phyloP scores from a whole-genome alignment of 2,888 invertebrate species.

The Nematopogon swammerdamellus region DNA sequence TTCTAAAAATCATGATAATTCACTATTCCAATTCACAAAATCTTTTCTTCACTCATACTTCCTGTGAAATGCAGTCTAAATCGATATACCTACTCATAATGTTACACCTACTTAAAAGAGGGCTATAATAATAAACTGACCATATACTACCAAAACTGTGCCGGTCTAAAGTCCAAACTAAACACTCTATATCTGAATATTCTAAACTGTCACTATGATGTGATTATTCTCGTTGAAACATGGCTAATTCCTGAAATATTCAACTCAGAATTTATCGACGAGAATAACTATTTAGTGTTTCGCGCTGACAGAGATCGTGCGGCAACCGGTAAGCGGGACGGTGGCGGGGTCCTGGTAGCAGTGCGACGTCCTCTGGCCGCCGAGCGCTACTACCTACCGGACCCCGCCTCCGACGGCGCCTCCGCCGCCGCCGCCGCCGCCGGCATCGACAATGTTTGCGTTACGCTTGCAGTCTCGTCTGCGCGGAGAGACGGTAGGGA shows the following conservation, averaged over 20 bases:
- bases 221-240: slow-evolving; percentile 3
- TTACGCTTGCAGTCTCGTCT: not conserved
- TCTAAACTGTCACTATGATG: slow-evolving; percentile 1
- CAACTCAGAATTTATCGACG: not conserved
- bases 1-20: too few relatives aligned
- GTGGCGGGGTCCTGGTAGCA: slow-evolving; percentile 1
- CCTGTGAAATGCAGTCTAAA: not conserved
- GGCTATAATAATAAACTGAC: not conserved
- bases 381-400: not conserved
- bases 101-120: too few relatives aligned
- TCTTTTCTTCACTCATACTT: not conserved
- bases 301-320: not conserved
- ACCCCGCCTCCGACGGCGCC: not conserved
- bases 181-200: not conserved
- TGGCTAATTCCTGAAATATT: not conserved
- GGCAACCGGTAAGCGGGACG: slow-evolving; percentile 1
- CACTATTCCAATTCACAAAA: too few relatives aligned
- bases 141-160: slow-evolving; percentile 6
- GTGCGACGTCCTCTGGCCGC: slow-evolving; percentile 1
- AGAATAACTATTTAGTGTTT: not conserved
- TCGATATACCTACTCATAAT: not conserved
- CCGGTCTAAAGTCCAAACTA: slow-evolving; percentile 4
- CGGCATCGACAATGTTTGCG: not conserved
- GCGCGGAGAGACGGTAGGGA: not conserved
- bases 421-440: not conserved